phyloP scores from a whole-genome alignment of 1,140 invertebrate genomes.

The Akabosia matsudoensis region DNA sequence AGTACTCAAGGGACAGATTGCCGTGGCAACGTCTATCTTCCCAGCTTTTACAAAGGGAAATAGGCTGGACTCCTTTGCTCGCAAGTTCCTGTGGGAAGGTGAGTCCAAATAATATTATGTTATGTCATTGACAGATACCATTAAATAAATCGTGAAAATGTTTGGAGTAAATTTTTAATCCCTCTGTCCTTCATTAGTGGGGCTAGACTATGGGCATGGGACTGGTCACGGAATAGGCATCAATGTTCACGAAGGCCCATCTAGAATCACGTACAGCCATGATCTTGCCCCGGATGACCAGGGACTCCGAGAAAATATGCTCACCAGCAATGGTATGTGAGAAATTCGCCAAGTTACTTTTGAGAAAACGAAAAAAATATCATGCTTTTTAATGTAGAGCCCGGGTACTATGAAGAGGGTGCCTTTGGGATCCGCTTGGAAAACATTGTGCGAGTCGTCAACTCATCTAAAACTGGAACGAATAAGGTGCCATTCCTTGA shows the following conservation, averaged over 20 bases:
- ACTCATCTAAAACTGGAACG: constrained; percentile 45
- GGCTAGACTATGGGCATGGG: constrained; percentile 91
- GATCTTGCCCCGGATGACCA: constrained; percentile 69
- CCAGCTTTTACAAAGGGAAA: constrained; percentile 71
- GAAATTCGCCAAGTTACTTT: constrained; percentile 8
- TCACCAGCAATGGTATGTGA: constrained; percentile 79
- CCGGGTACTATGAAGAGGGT: constrained; percentile 73
- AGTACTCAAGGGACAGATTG: constrained; percentile 86
- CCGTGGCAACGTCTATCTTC: constrained; percentile 72
- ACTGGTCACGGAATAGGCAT: constrained; percentile 93
- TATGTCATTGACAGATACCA: too few species aligned
- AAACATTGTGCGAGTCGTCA: constrained; percentile 71
- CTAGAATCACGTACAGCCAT: constrained; percentile 67
- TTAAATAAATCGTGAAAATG: too few species aligned
- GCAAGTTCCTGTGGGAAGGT: constrained; percentile 73
- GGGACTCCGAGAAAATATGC: constrained; percentile 79
- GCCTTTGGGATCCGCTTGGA: constrained; percentile 92
- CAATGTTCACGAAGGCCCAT: constrained; percentile 92
- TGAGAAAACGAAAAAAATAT: not conserved
- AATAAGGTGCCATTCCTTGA: constrained; percentile 73
- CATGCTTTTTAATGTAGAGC: constrained; percentile 58
- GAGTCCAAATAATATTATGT: not conserved
- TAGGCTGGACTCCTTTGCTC: constrained; percentile 77
- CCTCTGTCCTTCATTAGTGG: constrained; percentile 57
- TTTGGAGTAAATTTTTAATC: not conserved